Conservation (phyloP, 1,140 invertebrate species). For the Pachypeltis micranthus region DNA sequence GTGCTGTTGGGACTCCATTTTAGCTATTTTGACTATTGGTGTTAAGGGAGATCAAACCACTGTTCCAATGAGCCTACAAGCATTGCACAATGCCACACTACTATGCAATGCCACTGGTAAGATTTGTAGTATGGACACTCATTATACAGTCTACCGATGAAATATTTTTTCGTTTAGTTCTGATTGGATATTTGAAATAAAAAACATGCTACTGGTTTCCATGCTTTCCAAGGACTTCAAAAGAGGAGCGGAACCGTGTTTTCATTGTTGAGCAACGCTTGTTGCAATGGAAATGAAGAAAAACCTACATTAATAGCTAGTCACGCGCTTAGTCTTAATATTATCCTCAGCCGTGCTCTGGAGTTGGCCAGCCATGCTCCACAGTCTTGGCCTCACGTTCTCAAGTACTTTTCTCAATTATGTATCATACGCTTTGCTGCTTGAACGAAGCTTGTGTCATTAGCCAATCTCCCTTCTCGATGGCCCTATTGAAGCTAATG, state of each 20-base stretch:
- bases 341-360: constrained; percentile 63
- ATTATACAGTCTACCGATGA: background rate
- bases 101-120: constrained; percentile 50
- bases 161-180: background rate
- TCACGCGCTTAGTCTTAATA: constrained; percentile 81
- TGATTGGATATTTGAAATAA: background rate
- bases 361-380: constrained; percentile 81
- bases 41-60: constrained; percentile 16
- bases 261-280: constrained; percentile 57
- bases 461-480: background rate
- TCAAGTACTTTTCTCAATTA: constrained; percentile 48
- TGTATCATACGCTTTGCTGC: background rate
- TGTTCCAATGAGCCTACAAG: constrained; percentile 56
- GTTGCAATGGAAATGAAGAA: constrained; percentile 19
- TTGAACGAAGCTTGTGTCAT: background rate
- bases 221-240: constrained; percentile 52
- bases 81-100: constrained; percentile 58
- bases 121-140: background rate
- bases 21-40: constrained; percentile 62
- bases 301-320: constrained; percentile 42
- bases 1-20: constrained; percentile 81
- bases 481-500: background rate
- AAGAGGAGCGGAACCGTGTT: constrained; percentile 72
- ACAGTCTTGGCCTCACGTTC: constrained; percentile 88
- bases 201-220: background rate